These are phyloP conservation scores for Ennomos quercinarius DNA, from an alignment of 2,888 invertebrate species.

Conservation along the genomic window DNA sequence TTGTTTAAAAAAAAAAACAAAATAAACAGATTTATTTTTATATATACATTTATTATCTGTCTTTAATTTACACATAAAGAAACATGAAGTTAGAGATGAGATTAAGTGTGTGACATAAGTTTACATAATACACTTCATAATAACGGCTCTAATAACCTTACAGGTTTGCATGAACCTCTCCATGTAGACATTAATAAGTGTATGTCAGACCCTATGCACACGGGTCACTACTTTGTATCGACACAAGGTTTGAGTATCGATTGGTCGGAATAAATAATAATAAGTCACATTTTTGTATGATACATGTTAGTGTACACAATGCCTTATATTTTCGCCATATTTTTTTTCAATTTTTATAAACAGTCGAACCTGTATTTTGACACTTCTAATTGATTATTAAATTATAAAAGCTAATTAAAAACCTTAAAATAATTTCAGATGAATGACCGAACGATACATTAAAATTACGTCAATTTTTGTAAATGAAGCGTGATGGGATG, in stretches of 20 bases:
- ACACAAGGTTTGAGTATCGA: too few species aligned
- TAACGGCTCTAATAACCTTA: conserved; percentile 7
- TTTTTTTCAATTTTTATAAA: conserved; percentile 24
- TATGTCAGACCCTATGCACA: conserved; percentile 1
- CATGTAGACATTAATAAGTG: not conserved
- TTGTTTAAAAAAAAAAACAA: conserved; percentile 26
- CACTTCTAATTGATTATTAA: conserved; percentile 46
- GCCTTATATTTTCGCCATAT: conserved; percentile 28
- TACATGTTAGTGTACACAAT: conserved; percentile 7
- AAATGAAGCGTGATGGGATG: not conserved
- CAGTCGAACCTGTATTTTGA: conserved; percentile 37
- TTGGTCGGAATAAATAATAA: not conserved
- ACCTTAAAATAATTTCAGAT: conserved; percentile 14
- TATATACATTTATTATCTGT: conserved; percentile 64
- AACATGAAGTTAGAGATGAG: conserved; percentile 51
- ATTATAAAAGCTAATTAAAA: conserved; percentile 43
- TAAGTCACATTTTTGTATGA: conserved; percentile 2
- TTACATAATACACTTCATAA: conserved; percentile 19
- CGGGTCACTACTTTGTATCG: not conserved
- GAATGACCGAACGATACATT: conserved; percentile 20
- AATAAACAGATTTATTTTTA: conserved; percentile 45
- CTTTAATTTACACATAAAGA: conserved; percentile 60
- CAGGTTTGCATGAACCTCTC: conserved; percentile 3
- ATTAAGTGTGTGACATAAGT: conserved; percentile 47
- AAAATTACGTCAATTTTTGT: conserved; percentile 6